These are phyloP conservation scores for Silurus meridionalis DNA, from an alignment of 2,113 vertebrate genomes.

Conservation along the genomic window DNA sequence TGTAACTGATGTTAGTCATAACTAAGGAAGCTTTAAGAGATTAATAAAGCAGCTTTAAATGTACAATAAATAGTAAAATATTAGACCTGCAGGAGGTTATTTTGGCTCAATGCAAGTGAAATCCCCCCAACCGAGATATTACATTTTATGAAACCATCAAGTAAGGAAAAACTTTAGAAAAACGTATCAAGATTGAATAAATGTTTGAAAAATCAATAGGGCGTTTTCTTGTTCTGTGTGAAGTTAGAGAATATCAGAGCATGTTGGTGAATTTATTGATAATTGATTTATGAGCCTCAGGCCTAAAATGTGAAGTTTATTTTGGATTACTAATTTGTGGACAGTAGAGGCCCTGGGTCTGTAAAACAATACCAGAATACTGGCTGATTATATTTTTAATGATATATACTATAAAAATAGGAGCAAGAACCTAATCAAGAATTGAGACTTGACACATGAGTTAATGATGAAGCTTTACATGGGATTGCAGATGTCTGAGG, in stretches of 20 bases:
- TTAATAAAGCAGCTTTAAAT: background rate
- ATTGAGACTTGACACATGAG: background rate
- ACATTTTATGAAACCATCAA: background rate
- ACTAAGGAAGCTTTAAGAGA: background rate
- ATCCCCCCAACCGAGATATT: background rate
- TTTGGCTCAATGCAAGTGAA: background rate
- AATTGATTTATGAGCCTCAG: background rate
- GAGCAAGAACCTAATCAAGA: background rate
- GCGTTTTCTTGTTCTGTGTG: background rate
- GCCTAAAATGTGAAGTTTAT: background rate
- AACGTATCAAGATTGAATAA: background rate
- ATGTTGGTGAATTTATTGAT: background rate
- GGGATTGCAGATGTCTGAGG: background rate
- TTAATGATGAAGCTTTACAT: background rate
- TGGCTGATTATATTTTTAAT: background rate
- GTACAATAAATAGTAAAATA: background rate
- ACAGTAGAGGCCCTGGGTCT: background rate
- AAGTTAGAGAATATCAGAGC: background rate
- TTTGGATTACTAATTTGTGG: background rate
- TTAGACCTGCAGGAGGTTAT: background rate
- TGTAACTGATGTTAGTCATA: background rate
- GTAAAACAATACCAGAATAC: background rate
- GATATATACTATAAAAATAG: background rate
- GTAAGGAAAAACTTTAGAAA: background rate
- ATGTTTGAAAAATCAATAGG: background rate